phyloP scores from a whole-genome alignment of 1,140 invertebrate species.

The Bombus ignitus region DNA sequence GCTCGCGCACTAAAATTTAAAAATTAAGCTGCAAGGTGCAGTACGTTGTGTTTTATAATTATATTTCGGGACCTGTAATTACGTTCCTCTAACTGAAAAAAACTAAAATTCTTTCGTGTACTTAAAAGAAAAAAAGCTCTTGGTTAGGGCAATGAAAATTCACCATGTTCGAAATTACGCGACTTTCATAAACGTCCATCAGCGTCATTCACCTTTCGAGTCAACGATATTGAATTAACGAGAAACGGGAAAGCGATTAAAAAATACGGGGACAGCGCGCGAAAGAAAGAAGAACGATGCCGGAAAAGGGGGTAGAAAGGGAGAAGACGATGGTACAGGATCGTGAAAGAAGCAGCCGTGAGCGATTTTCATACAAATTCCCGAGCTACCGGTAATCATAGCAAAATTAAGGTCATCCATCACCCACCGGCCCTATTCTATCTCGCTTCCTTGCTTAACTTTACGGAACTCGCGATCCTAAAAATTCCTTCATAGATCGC shows the following conservation, averaged over 20 bases:
- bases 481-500: not conserved
- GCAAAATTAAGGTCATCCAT: conserved; percentile 80
- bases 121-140: not conserved
- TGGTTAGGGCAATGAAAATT: not conserved
- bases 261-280: conserved; percentile 20
- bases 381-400: conserved; percentile 75
- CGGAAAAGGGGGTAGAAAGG: not conserved
- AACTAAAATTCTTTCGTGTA: not conserved
- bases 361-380: conserved; percentile 78
- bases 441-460: conserved; percentile 73
- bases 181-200: conserved; percentile 32
- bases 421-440: conserved; percentile 71
- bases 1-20: not conserved
- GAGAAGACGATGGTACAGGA: conserved; percentile 26
- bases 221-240: conserved; percentile 25
- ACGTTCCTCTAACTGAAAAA: no score
- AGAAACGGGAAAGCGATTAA: conserved; percentile 24
- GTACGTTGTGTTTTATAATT: no score
- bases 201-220: conserved; percentile 9
- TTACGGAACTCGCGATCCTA: not conserved
- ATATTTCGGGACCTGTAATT: not conserved
- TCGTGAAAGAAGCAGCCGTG: conserved; percentile 65
- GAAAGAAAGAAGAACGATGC: conserved; percentile 18
- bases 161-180: not conserved
- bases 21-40: not conserved